Evolutionary conservation across 1,140 invertebrate species (phyloP).

Genomic region (Hormaphis cornu): DNA sequence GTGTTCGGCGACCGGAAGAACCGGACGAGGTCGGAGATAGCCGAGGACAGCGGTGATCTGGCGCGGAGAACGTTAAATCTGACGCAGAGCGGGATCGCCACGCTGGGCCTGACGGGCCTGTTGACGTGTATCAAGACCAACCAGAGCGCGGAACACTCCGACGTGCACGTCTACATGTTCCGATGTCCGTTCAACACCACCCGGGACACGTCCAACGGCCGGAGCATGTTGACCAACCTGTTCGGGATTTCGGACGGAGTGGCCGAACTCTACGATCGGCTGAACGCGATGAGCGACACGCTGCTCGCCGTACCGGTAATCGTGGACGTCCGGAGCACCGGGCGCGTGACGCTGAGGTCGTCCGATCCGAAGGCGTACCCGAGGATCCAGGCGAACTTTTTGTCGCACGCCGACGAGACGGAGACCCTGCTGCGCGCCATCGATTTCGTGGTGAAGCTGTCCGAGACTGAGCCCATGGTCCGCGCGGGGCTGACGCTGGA

Average conservation of each 20-base stretch:
- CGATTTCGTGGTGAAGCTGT: conserved; percentile 38
- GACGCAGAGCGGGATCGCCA: background rate
- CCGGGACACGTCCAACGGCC: background rate
- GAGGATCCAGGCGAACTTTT: conserved; percentile 51
- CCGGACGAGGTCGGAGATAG: background rate
- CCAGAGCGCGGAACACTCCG: background rate
- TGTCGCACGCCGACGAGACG: conserved; percentile 37
- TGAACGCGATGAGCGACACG: conserved; percentile 50
- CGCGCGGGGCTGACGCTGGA: conserved; percentile 46
- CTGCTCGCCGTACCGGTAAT: conserved; percentile 46
- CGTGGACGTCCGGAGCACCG: conserved; percentile 45
- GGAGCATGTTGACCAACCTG: background rate
- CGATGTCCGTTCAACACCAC: conserved; percentile 14
- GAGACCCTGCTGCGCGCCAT: conserved; percentile 38
- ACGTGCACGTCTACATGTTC: background rate
- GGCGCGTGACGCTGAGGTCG: conserved; percentile 44
- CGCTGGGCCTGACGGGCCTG: background rate
- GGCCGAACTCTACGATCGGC: conserved; percentile 46
- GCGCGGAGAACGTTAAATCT: background rate
- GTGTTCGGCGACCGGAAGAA: conserved; percentile 16
- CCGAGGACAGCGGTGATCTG: background rate
- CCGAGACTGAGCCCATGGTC: conserved; percentile 39
- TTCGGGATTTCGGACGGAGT: conserved; percentile 56
- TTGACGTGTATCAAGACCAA: background rate
- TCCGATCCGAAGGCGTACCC: conserved; percentile 50